Percentiles rank a stretch among this genome's conserved stretches.
Conservation (phyloP, 2,113 vertebrate species). For the Clupea harengus region DNA sequence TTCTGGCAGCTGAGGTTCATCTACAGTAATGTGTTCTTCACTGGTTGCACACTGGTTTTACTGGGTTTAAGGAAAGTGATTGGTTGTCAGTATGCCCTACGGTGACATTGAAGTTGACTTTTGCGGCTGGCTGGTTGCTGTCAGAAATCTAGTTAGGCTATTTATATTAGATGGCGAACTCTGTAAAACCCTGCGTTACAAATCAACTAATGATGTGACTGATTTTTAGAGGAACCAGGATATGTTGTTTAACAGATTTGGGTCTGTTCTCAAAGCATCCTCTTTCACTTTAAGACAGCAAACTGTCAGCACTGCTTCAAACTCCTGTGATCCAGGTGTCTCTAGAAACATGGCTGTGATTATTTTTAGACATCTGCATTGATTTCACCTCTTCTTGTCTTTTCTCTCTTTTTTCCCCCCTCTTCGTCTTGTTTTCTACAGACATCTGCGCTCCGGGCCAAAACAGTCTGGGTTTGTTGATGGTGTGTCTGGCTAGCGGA, state of each 20-base stretch:
- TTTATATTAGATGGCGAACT: not conserved
- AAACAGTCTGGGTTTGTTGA: constrained; percentile 48
- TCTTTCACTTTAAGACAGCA: not conserved
- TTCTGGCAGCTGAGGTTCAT: not conserved
- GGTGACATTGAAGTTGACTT: not conserved
- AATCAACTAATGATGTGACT: not conserved
- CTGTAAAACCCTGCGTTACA: not conserved
- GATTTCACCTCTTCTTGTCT: constrained; percentile 31
- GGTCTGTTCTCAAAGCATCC: not conserved
- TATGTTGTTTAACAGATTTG: not conserved
- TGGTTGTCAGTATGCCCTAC: not conserved
- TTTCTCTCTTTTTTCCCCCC: not conserved
- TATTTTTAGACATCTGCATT: constrained; percentile 35
- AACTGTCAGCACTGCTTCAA: not conserved
- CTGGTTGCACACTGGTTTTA: not conserved
- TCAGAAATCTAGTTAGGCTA: not conserved
- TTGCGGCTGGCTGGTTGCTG: not conserved
- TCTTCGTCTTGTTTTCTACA: constrained; percentile 15
- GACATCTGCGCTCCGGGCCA: constrained; percentile 46
- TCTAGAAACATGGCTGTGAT: not conserved
- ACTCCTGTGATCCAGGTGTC: constrained; percentile 7
- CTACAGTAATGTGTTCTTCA: not conserved
- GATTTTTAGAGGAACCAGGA: not conserved
- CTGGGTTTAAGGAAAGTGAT: not conserved
- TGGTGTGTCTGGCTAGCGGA: constrained; percentile 38